These are phyloP conservation scores for Drosophila sulfurigaster DNA, from an alignment of 1,140 invertebrate genomes.

Conservation along the genomic window DNA sequence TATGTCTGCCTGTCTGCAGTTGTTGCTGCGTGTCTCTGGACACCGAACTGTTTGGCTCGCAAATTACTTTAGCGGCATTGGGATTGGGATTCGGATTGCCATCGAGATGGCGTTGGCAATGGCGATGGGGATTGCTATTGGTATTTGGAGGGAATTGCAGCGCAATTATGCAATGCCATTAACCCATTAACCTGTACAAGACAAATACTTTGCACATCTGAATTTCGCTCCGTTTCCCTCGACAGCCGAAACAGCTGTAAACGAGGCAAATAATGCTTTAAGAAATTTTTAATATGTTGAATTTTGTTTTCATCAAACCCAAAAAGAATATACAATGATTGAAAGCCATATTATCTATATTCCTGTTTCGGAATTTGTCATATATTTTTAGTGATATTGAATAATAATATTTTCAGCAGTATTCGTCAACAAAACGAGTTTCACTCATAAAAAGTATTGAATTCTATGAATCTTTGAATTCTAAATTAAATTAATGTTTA, in stretches of 20 bases:
- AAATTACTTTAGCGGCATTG: slow-evolving; percentile 63
- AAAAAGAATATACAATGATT: too few relatives aligned
- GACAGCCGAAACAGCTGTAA: neutral
- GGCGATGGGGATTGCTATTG: neutral
- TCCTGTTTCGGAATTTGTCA: too few relatives aligned
- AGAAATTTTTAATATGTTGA: neutral
- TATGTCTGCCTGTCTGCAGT: neutral
- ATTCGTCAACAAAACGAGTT: too few relatives aligned
- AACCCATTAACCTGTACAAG: slow-evolving; percentile 56
- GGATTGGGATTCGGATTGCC: slow-evolving; percentile 19
- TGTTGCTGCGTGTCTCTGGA: slow-evolving; percentile 17
- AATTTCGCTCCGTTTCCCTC: slow-evolving; percentile 14
- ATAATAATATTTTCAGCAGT: too few relatives aligned
- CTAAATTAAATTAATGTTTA: too few relatives aligned
- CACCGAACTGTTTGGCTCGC: slow-evolving; percentile 51
- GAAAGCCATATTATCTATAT: too few relatives aligned
- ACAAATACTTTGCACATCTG: slow-evolving; percentile 6
- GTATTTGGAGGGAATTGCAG: slow-evolving; percentile 31
- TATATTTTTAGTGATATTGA: too few relatives aligned
- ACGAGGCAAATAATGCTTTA: neutral
- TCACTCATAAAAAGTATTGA: too few relatives aligned
- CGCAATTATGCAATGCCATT: slow-evolving; percentile 67
- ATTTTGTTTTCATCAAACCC: too few relatives aligned
- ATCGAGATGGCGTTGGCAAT: slow-evolving; percentile 1
- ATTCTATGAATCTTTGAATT: too few relatives aligned